Evolutionary conservation across 2,113 vertebrate species (phyloP), one percentile per base, ranked within the genome.

Genomic region (Paramormyrops kingsleyae): DNA sequence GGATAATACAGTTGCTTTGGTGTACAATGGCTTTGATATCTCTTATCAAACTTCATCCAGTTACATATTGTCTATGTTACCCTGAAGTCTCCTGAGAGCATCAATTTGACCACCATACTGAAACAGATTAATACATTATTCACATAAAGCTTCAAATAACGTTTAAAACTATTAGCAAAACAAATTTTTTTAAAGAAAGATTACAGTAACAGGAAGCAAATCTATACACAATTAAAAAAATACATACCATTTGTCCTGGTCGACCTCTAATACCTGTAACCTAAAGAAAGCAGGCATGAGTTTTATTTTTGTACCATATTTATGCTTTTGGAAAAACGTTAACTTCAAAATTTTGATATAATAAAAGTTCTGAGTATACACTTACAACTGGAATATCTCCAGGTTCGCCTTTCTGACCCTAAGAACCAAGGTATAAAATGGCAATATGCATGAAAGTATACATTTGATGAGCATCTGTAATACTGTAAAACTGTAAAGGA

Each of bases 381-480:
- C 97, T 97, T 95, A 99, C 99, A 90, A 95, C 70, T 91, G 98
- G 99, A 59, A 99, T 98, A 90, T 97, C 94, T 90, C 99, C 99
- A n/a, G 99, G 98, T 92, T 99, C 99, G 92, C 99, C 99, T 94
- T 99, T 99, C 94, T 97, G 97, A 91, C 98, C 99, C 98, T 99
- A 89, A 19, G 88, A 85, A 89, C 31, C 59, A 91, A 92, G 27
- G 1, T 0, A 1, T 17, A 89, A 47, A 0, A 90, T 44, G 83
- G 27, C 35, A 24, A 62, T 66, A 42, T 62, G 12, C 27, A 87
- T 87, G 50, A 53, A 35, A 35, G 4, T 35, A 87, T 39, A 53
- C 21, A 53, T 87, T 53, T 50, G 13, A 12, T 31, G 9, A 87
- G 1, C 4, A 80, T 80, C 39, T 47, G 21, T 10, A 70, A 31